Evolutionary conservation across 2,888 invertebrate genomes (phyloP).

Genomic region (Melitaea athalia): DNA sequence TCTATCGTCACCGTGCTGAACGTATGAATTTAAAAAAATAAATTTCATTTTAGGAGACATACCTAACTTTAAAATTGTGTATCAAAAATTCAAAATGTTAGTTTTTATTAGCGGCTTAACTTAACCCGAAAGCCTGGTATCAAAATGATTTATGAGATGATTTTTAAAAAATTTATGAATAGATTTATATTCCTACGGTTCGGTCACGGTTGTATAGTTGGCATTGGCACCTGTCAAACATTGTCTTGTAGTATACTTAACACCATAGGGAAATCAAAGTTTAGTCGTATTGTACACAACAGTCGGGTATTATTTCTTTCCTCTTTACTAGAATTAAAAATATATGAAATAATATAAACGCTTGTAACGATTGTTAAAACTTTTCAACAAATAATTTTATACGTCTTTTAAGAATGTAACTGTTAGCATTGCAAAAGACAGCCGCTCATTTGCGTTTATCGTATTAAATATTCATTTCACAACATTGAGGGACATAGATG

Average conservation of each 20-base stretch:
- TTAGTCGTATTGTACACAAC: no score
- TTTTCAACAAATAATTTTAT: neutral
- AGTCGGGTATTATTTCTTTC: no score
- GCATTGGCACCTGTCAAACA: neutral
- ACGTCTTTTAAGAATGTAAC: neutral
- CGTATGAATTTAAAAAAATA: conserved; percentile 1
- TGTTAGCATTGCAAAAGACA: conserved; percentile 32
- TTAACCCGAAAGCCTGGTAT: neutral
- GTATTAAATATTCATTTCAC: conserved; percentile 50
- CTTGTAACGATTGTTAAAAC: neutral
- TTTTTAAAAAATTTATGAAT: neutral
- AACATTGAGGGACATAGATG: conserved; percentile 59
- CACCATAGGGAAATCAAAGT: no score
- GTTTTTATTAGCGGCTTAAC: neutral
- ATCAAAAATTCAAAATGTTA: conserved; percentile 1
- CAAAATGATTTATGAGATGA: neutral
- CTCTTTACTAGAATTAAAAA: no score
- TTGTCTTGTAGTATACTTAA: no score
- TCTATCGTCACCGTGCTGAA: conserved; percentile 14
- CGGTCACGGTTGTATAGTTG: no score
- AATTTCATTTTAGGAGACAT: conserved; percentile 14
- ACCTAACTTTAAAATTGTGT: neutral
- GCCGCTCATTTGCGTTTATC: conserved; percentile 41
- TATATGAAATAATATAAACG: neutral
- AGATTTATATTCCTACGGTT: no score